Evolutionary conservation across 2,888 invertebrate genomes (phyloP).

Genomic region (Cerastoderma edule): DNA sequence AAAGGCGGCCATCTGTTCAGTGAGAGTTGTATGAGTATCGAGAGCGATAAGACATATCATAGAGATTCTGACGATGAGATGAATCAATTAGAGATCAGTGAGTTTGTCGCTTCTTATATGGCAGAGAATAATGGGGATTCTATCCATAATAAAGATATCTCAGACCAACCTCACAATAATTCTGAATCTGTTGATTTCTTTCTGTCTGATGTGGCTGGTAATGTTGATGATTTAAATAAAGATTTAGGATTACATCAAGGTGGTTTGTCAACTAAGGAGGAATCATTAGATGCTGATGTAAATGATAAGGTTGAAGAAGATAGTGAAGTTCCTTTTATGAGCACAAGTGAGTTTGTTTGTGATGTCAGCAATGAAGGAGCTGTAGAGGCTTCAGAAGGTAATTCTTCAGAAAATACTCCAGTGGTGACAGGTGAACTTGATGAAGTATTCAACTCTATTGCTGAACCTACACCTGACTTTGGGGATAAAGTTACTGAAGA

Average conservation of each 20-base stretch:
- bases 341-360: conserved; percentile 12
- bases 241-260: too few species aligned
- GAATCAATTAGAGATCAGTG: conserved; percentile 25
- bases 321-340: conserved; percentile 7
- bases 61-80: conserved; percentile 54
- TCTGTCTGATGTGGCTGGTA: background rate
- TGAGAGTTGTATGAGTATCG: conserved; percentile 46
- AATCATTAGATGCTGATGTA: background rate
- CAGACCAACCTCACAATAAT: background rate
- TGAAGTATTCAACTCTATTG: conserved; percentile 49
- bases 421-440: conserved; percentile 24
- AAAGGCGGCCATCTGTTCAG: conserved; percentile 12
- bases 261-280: background rate
- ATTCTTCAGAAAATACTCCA: background rate
- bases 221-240: background rate
- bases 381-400: background rate
- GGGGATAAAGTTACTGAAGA: conserved; percentile 1
- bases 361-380: conserved; percentile 2
- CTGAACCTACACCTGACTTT: conserved; percentile 12
- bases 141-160: background rate
- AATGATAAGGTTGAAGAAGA: conserved; percentile 16
- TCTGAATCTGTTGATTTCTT: conserved; percentile 7
- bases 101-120: conserved; percentile 26
- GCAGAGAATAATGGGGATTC: conserved; percentile 20
- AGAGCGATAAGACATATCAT: conserved; percentile 57